Evolutionary conservation across 1,140 invertebrate species (phyloP).

Genomic region (Bombus picipes): DNA sequence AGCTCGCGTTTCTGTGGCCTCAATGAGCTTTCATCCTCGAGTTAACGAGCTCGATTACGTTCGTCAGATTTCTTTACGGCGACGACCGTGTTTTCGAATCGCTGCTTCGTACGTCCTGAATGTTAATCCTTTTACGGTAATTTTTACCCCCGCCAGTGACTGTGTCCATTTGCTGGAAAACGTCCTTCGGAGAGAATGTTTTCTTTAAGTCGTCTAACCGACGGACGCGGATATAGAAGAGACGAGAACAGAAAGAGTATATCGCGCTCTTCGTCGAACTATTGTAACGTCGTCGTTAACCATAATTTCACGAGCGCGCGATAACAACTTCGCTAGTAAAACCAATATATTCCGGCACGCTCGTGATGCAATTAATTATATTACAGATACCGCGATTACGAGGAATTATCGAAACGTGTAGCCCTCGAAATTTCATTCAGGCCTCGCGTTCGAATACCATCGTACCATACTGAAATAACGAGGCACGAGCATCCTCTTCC

Average conservation of each 20-base stretch:
- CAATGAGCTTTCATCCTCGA: constrained; percentile 51
- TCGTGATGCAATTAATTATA: constrained; percentile 26
- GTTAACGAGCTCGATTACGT: constrained; percentile 66
- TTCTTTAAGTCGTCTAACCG: not conserved
- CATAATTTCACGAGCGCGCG: constrained; percentile 24
- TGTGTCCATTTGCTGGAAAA: not conserved
- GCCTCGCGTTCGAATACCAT: not conserved
- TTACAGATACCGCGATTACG: constrained; percentile 3
- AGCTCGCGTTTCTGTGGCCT: constrained; percentile 16
- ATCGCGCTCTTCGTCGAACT: not conserved
- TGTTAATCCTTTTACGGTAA: no score
- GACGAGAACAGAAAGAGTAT: not conserved
- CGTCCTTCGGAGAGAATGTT: not conserved
- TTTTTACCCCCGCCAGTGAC: not conserved
- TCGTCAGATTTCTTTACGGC: constrained; percentile 59
- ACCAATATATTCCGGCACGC: constrained; percentile 22
- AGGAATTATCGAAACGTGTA: constrained; percentile 29
- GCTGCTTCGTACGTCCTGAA: not conserved
- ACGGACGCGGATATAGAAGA: not conserved
- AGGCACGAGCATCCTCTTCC: no score
- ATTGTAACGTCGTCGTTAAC: constrained; percentile 26
- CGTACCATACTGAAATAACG: not conserved
- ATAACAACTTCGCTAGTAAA: constrained; percentile 20
- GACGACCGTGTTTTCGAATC: not conserved
- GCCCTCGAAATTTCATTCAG: not conserved